Evolutionary conservation across 2,113 vertebrate species (phyloP), one percentile per base, ranked within the genome.

Genomic region (Xiphophorus hellerii): DNA sequence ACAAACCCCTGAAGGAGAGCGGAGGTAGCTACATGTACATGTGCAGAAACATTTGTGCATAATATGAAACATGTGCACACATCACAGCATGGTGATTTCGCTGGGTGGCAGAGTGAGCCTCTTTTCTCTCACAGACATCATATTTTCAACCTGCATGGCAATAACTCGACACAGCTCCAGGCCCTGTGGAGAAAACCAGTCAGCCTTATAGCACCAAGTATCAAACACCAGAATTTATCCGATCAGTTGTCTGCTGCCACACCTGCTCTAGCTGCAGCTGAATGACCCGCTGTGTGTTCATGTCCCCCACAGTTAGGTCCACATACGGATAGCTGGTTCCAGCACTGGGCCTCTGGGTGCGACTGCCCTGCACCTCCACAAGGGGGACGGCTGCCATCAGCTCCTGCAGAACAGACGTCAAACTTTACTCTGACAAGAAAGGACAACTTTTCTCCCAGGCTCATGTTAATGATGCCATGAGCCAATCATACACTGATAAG

Each of bases 191-290:
- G 31, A 68, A 70, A 80, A 29, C 64, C 61, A 29, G 31, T 28
- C 27, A 27, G 67, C 58, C 9, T 81, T n/a, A 10, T 6, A 74
- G 62, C 58, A 31, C 17, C 11, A 5, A 44, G 33, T 71, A 35
- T 0, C 1, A 25, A 42, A n/a, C 3, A 63, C 7, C 30, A 31
- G 13, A 35, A 20, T 58, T 58, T 7, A 58, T 25, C 51, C 25
- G n/a, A n/a, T 58, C 17, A 2, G 25, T 22, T 58, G 51, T 9
- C 25, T 58, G 22, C 20, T n/a, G 25, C 9, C 25, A 22, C 66
- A 98, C 97, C 96, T 98, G 97, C 84, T 99, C 96, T 66, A 99
- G 94, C 88, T 99, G 98, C 73, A 99, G 94, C 91, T 99, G 98
- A 63, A 96, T 94, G 82, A 97, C 92, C 37, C 93, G 90, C 78